Conservation (phyloP, 2,888 invertebrate genomes). For the Seira musarum region DNA sequence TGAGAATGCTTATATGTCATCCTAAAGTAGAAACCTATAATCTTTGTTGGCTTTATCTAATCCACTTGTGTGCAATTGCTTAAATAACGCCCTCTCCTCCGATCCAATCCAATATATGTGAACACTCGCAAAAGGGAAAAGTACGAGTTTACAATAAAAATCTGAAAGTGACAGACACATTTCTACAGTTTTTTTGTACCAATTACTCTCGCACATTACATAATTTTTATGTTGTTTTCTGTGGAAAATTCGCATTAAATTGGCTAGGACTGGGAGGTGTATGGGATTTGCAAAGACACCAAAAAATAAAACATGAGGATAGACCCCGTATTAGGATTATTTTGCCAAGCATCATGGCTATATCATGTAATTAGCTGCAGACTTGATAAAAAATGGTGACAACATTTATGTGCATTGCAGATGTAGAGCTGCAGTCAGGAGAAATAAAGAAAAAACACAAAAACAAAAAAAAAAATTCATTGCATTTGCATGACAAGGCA, state of each 20-base stretch:
- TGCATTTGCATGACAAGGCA: conserved; percentile 50
- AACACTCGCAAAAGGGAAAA: too few species aligned
- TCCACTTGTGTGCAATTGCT: too few species aligned
- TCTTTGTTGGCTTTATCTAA: too few species aligned
- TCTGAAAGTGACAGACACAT: conserved; percentile 51
- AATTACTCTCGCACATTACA: conserved; percentile 38
- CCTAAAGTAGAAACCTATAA: too few species aligned
- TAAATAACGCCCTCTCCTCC: too few species aligned
- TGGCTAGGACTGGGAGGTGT: conserved; percentile 2
- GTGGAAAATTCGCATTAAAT: conserved; percentile 24
- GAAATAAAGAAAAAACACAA: too few species aligned
- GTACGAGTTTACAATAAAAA: conserved; percentile 36
- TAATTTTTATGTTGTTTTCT: conserved; percentile 27
- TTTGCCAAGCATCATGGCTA: conserved; percentile 35
- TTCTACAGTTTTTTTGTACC: conserved; percentile 45
- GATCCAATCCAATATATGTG: too few species aligned
- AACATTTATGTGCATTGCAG: conserved; percentile 28
- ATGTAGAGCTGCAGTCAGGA: conserved; percentile 21
- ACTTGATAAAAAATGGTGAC: conserved; percentile 31
- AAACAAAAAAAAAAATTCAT: conserved; percentile 43
- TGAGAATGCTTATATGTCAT: too few species aligned
- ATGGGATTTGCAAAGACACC: conserved; percentile 9
- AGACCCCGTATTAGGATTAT: conserved; percentile 28
- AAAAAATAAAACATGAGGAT: conserved; percentile 12
- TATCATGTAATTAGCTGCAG: conserved; percentile 48